A percentile compares a stretch with the other conserved stretches of the same genome.
These are phyloP conservation scores for Nylanderia fulva DNA, from an alignment of 1,140 invertebrate genomes.

Conservation along the genomic window DNA sequence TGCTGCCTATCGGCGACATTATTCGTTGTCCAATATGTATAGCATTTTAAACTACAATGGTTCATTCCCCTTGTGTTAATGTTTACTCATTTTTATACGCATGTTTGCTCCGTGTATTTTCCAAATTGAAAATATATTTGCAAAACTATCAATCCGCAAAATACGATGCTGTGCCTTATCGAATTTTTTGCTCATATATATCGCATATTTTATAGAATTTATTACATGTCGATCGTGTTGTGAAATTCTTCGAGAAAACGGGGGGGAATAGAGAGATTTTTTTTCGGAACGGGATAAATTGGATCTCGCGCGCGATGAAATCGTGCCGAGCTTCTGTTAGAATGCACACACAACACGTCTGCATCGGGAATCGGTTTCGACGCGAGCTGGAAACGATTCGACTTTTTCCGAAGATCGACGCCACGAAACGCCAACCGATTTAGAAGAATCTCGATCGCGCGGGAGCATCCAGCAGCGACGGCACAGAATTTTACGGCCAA, in stretches of 20 bases:
- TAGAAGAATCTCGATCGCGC: conserved; percentile 47
- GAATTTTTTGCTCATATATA: neutral
- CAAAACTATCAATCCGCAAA: neutral
- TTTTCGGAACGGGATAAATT: conserved; percentile 30
- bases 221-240: conserved; percentile 29
- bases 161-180: neutral
- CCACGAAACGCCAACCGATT: conserved; percentile 24
- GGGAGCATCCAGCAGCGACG: neutral
- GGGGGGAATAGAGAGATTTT: conserved; percentile 47
- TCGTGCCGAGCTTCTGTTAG: conserved; percentile 16
- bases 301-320: conserved; percentile 36
- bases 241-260: conserved; percentile 45
- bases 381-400: conserved; percentile 18
- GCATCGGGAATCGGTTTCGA: conserved; percentile 10
- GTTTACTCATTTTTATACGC: neutral
- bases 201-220: conserved; percentile 27
- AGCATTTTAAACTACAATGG: neutral
- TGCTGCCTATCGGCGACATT: neutral
- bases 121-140: neutral
- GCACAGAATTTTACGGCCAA: conserved; percentile 55
- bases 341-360: conserved; percentile 25
- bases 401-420: conserved; percentile 41
- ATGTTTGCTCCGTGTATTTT: neutral
- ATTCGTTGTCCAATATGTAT: neutral
- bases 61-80: neutral